A percentile compares a stretch with the other conserved stretches of the same genome.
Conservation (phyloP, 2,888 invertebrate species). For the Xestia rhomboidea region DNA sequence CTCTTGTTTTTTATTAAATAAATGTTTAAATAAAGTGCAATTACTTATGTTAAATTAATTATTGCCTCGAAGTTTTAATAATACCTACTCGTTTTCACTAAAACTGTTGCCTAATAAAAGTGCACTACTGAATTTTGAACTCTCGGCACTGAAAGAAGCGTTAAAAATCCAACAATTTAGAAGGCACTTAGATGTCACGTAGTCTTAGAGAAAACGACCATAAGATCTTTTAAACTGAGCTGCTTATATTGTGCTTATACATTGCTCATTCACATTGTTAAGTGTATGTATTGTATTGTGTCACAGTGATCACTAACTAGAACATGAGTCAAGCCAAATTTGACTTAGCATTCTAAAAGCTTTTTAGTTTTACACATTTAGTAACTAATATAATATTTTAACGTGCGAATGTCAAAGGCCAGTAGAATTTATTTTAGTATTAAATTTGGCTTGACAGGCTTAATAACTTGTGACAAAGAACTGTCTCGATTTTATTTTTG, state of each 20-base stretch:
- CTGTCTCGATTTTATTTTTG: slow-evolving; percentile 40
- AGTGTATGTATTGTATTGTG: slow-evolving; percentile 28
- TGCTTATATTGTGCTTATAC: slow-evolving; percentile 50
- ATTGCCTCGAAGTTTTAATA: slow-evolving; percentile 8
- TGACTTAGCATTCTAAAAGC: slow-evolving; percentile 48
- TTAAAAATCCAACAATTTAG: neutral
- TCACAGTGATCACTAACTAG: slow-evolving; percentile 35
- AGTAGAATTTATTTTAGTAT: slow-evolving; percentile 63
- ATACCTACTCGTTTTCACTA: neutral
- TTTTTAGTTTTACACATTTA: slow-evolving; percentile 30
- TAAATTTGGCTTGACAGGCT: slow-evolving; percentile 65
- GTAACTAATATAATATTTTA: slow-evolving; percentile 26
- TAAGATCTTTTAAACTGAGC: slow-evolving; percentile 13
- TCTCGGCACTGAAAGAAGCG: neutral
- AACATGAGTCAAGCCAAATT: slow-evolving; percentile 60
- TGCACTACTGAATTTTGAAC: neutral
- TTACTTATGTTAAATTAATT: neutral
- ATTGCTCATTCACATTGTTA: slow-evolving; percentile 58
- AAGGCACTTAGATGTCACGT: neutral
- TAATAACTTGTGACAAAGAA: slow-evolving; percentile 22
- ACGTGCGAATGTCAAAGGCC: slow-evolving; percentile 65
- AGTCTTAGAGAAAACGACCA: neutral
- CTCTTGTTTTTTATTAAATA: slow-evolving; percentile 4
- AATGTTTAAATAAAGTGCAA: neutral
- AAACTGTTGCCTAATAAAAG: neutral